Evolutionary conservation across 2,888 invertebrate genomes (phyloP).

Genomic region (Acanthosepion lycidas): DNA sequence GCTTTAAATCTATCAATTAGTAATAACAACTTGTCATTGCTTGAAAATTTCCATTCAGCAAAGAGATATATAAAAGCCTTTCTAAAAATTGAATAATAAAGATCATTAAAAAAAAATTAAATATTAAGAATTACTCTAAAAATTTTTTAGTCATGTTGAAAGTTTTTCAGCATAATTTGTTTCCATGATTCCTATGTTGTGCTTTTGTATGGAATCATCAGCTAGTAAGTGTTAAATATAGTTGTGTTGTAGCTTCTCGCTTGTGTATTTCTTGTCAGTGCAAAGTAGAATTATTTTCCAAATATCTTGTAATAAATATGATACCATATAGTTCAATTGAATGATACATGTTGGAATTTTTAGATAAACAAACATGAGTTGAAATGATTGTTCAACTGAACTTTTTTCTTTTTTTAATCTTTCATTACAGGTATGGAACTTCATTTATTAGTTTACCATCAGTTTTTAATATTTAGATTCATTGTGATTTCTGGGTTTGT

Average conservation of each 20-base stretch:
- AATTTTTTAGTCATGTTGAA: background rate
- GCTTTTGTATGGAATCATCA: background rate
- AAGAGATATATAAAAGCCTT: background rate
- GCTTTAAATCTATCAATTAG: background rate
- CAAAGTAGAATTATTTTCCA: background rate
- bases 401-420: background rate
- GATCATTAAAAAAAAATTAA: background rate
- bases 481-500: background rate
- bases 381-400: background rate
- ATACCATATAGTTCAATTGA: background rate
- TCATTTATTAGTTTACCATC: background rate
- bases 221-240: background rate
- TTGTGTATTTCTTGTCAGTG: background rate
- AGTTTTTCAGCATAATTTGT: background rate
- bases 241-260: background rate
- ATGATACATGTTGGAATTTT: background rate
- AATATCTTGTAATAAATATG: background rate
- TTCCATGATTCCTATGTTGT: constrained; percentile 20
- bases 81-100: background rate
- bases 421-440: background rate
- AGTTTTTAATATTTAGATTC: background rate
- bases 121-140: background rate
- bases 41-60: background rate
- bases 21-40: background rate
- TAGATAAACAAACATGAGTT: background rate